phyloP scores from a whole-genome alignment of 1,140 invertebrate genomes.

The Battus philenor region DNA sequence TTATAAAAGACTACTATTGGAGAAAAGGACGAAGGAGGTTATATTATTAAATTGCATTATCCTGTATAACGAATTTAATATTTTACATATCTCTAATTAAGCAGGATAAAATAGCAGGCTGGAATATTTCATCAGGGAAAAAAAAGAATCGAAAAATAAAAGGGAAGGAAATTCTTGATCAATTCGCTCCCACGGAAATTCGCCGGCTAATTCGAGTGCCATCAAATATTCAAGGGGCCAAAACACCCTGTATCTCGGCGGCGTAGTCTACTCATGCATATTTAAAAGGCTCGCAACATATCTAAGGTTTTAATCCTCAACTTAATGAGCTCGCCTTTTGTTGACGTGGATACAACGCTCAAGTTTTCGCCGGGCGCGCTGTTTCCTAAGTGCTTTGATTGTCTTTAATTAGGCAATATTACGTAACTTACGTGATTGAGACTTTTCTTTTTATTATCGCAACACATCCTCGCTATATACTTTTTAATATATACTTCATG shows the following conservation, averaged over 20 bases:
- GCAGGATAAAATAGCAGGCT: conserved; percentile 15
- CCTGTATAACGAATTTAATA: no score
- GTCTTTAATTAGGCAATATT: no score
- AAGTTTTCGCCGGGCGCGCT: no score
- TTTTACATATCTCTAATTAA: no score
- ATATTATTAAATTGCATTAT: no score
- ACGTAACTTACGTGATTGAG: no score
- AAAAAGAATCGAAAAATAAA: conserved; percentile 17
- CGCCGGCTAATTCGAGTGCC: conserved; percentile 23
- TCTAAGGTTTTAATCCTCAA: conserved; percentile 37
- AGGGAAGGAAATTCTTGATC: conserved; percentile 17
- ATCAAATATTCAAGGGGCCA: conserved; percentile 25
- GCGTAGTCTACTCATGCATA: conserved; percentile 33
- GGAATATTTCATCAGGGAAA: conserved; percentile 12
- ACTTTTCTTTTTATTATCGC: no score
- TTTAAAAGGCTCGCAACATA: conserved; percentile 34
- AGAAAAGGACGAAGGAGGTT: not conserved
- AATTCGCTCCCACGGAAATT: conserved; percentile 20
- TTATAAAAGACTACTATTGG: no score
- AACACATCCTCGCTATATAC: no score
- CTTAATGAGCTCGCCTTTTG: conserved; percentile 28
- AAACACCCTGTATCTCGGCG: conserved; percentile 23
- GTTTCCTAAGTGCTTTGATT: no score
- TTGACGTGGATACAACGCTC: no score
- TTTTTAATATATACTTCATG: no score